Evolutionary conservation across 2,888 invertebrate species (phyloP), one percentile per base, ranked within the genome.

Genomic region (Orchesella flavescens): DNA sequence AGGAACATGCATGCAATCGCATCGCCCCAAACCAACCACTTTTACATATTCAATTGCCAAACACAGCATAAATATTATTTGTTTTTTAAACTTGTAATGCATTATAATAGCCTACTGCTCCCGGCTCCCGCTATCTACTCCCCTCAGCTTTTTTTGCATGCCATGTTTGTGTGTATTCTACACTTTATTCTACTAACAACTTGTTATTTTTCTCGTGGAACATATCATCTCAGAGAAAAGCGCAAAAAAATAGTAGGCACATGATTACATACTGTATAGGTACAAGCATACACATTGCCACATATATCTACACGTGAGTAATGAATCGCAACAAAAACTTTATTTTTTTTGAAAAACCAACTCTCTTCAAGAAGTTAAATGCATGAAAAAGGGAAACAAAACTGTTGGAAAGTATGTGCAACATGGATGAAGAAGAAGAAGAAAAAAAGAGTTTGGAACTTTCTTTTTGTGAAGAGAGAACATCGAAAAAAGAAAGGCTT

Each of bases 1-100:
- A 49, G 49, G n/a, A 69, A 61, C 73, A 77, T 49, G 68, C 76
- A 77, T 77, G 76, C 68, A 77, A 77, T 77, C 68, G 34, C 49
- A 49, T 34, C 46, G 65, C 55, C 23, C 43, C 59, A 19, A n/a
- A 17, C 55, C 43, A n/a, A 17, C 55, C 43, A 17, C 7, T 34
- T 61, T 12, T 74, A 61, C 19, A 13, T 74, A 74, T 74, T 74
- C 73, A 21, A 74, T 74, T 74, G 13, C 4, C 17, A 57, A 72
- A 68, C 53, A 49, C 49, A 68, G 53, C 53, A 68, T 49, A 23
- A 21, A 23, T 68, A 66, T 66, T 43, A 43, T 44, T 43, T 44
- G 15, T 68, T 49, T 44, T 43, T 23, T 63, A 34, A 19, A 63
- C 12, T 10, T 15, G 34, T 34, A 34, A 34, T 34, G 34, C 34